Evolutionary conservation across 1,140 invertebrate genomes (phyloP).

Genomic region (Oryctes rhinoceros): DNA sequence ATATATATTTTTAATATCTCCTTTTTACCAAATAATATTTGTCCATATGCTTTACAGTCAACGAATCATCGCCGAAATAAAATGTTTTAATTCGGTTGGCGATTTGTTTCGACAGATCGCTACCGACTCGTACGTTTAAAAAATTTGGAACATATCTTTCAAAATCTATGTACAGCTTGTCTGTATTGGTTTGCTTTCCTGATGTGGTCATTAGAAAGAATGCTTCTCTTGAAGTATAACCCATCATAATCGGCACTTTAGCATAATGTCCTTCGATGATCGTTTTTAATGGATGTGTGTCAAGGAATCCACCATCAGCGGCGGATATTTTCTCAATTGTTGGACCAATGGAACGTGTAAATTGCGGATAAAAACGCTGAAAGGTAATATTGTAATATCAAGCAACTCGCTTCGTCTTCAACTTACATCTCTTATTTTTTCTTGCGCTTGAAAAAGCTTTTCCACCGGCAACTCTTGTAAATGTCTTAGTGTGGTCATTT

Average conservation of each 20-base stretch:
- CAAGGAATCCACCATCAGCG: slow-evolving; percentile 62
- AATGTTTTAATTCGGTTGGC: slow-evolving; percentile 58
- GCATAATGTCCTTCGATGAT: slow-evolving; percentile 57
- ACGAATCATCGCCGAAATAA: slow-evolving; percentile 62
- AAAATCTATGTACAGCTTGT: slow-evolving; percentile 54
- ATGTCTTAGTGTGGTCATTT: slow-evolving; percentile 49
- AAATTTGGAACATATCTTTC: slow-evolving; percentile 59
- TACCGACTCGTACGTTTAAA: slow-evolving; percentile 59
- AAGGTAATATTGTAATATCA: neutral
- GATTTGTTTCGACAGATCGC: slow-evolving; percentile 59
- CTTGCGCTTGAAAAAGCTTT: slow-evolving; percentile 57
- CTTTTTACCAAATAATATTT: slow-evolving; percentile 41
- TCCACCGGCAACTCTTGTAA: slow-evolving; percentile 58
- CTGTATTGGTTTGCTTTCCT: slow-evolving; percentile 57
- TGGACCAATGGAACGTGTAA: slow-evolving; percentile 55
- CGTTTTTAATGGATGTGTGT: slow-evolving; percentile 62
- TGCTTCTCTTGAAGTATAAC: slow-evolving; percentile 60
- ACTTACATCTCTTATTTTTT: slow-evolving; percentile 58
- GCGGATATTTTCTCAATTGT: slow-evolving; percentile 61
- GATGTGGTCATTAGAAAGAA: slow-evolving; percentile 55
- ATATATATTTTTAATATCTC: too few species aligned
- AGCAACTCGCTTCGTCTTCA: neutral
- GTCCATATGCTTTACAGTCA: slow-evolving; percentile 54
- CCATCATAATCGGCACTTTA: slow-evolving; percentile 65
- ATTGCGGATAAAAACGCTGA: neutral